Base-by-base conservation (phyloP, 2,797 vertebrate genomes). In the Xiphophorus birchmanni region DNA sequence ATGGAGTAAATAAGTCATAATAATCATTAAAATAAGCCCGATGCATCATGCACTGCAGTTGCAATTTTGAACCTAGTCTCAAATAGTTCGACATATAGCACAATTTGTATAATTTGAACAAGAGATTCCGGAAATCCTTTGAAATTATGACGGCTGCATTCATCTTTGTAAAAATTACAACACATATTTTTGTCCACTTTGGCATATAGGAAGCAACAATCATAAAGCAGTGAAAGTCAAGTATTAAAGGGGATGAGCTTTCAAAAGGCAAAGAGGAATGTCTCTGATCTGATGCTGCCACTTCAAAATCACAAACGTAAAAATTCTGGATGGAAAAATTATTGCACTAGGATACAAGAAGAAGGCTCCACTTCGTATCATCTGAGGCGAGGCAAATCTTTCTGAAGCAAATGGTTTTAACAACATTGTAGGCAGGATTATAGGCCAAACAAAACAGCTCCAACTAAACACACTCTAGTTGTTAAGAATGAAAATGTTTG, bases 1-100 rank as follows among this genome's bases (percentile, higher is more conserved):
- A 79, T 76, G 52, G 74, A 54, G 56, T 80, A 75, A 88, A 88
- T 81, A 87, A 52, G 65, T 80, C 85, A 88, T 84, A 32, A 85
- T 8, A 72, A 37, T 54, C 32, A 73, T 17, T 77, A 85, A 54
- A 86, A 42, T 67, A 74, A 74, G 45, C 58, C 29, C 8, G 44
- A 80, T 37, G 56, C 40, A 35, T 40, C 58, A 47, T 65, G 15
- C 29, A 65, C 67, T 80, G 48, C 6, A 44, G 54, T 35, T 52
- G 73, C n/a, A 63, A 15, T 73, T 0, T 60, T 67, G 44, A 58
- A 69, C 11, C 18, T 11, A 71, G 9, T 26, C 4, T 45, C 15
- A 26, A 45, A 71, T 40, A 44, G 37, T n/a, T 71, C n/a, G 40
- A 44, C 10, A 4, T 71, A n/a, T n/a, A 2, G 65, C 23, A 15